phyloP scores from a whole-genome alignment of 2,113 vertebrate genomes.

The Sebastes fasciatus region DNA sequence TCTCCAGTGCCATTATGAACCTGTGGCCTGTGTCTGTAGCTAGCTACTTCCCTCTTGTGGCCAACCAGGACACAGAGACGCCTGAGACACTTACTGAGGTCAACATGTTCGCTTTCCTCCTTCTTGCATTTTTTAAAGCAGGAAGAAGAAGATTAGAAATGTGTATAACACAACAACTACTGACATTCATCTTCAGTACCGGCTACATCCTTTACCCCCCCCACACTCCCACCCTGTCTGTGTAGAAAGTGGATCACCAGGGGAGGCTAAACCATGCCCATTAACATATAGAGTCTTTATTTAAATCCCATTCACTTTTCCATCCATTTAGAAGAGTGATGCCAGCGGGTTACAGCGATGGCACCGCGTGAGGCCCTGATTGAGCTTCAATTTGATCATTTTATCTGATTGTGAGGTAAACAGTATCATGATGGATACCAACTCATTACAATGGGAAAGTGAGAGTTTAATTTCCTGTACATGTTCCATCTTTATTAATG shows the following conservation, averaged over 20 bases:
- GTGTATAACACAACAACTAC: conserved; percentile 52
- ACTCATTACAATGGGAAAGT: conserved; percentile 84
- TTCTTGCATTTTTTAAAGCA: conserved; percentile 55
- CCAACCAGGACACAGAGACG: conserved; percentile 57
- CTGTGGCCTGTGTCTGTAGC: conserved; percentile 59
- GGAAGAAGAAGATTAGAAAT: conserved; percentile 42
- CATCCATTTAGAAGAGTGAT: conserved; percentile 82
- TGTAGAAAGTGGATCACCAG: conserved; percentile 61
- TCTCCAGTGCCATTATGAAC: conserved; percentile 48
- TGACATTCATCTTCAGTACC: conserved; percentile 49
- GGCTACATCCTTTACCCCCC: not conserved
- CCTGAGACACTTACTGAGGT: conserved; percentile 48
- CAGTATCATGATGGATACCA: conserved; percentile 83
- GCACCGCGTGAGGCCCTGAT: conserved; percentile 64
- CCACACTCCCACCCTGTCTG: conserved; percentile 1
- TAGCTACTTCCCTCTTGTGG: conserved; percentile 86
- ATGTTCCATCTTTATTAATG: conserved; percentile 86
- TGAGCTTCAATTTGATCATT: conserved; percentile 80
- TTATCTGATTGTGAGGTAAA: conserved; percentile 84
- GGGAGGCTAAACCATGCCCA: conserved; percentile 66
- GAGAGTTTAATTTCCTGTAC: conserved; percentile 87
- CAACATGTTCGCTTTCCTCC: conserved; percentile 53
- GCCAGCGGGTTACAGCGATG: conserved; percentile 63
- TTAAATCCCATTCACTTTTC: conserved; percentile 80
- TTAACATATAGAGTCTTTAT: conserved; percentile 85